A percentile compares a stretch with the other conserved stretches of the same genome.
These are phyloP conservation scores for Congeria kusceri DNA, from an alignment of 2,888 invertebrate genomes.

Conservation along the genomic window DNA sequence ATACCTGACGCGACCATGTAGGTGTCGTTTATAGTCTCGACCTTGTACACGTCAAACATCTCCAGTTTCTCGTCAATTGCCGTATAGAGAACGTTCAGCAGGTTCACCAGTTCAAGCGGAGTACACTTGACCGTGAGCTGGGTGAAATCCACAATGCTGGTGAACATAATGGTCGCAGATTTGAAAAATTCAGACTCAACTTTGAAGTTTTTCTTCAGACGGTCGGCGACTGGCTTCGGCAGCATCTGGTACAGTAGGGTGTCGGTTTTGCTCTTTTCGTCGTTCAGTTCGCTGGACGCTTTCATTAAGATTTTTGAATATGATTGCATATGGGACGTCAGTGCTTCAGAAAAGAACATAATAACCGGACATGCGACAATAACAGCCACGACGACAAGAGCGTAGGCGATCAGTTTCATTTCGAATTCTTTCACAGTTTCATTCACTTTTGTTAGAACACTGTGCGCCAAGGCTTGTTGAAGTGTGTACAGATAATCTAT, in stretches of 20 bases:
- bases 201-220: constrained; percentile 62
- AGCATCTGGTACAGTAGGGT: constrained; percentile 73
- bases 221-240: constrained; percentile 68
- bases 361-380: constrained; percentile 63
- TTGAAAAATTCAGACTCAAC: constrained; percentile 73
- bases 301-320: constrained; percentile 73
- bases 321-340: constrained; percentile 69
- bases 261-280: constrained; percentile 66
- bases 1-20: constrained; percentile 77
- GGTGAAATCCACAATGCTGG: constrained; percentile 68
- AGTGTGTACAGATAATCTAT: constrained; percentile 92
- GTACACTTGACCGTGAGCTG: constrained; percentile 48
- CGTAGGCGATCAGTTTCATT: constrained; percentile 77
- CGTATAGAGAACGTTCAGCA: constrained; percentile 69
- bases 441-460: constrained; percentile 59
- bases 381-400: constrained; percentile 44
- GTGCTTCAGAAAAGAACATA: constrained; percentile 53
- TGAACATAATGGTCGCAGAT: constrained; percentile 72
- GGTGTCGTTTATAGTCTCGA: constrained; percentile 75
- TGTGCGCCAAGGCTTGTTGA: constrained; percentile 86
- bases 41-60: constrained; percentile 73
- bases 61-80: constrained; percentile 67
- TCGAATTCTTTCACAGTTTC: constrained; percentile 84
- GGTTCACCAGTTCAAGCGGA: constrained; percentile 65
- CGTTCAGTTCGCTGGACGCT: constrained; percentile 65